Conservation (phyloP, 2,113 vertebrate genomes). For the Microcebus griseorufus region DNA sequence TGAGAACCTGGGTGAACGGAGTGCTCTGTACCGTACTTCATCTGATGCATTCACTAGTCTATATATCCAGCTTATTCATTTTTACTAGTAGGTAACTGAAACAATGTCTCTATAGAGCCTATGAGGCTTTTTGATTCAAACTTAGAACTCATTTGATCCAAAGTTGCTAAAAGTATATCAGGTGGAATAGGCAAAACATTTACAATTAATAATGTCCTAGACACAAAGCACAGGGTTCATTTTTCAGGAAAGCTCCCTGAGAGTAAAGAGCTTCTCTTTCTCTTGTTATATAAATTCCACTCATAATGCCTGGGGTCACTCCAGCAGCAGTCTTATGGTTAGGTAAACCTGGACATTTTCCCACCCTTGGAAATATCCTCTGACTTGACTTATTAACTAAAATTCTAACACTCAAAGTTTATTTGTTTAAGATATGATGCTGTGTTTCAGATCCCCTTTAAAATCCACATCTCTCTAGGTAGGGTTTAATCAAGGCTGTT, state of each 20-base stretch:
- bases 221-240: not conserved
- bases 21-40: accelerated
- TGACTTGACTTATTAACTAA: not conserved
- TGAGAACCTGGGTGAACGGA: not conserved
- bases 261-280: not conserved
- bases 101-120: not conserved
- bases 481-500: not conserved
- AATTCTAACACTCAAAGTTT: not conserved
- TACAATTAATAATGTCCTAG: not conserved
- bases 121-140: not conserved
- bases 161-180: not conserved
- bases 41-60: not conserved
- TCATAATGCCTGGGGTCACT: not conserved
- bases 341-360: not conserved
- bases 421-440: not conserved
- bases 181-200: not conserved
- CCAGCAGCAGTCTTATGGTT: not conserved
- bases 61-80: not conserved
- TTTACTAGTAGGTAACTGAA: not conserved
- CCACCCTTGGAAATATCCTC: not conserved
- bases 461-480: not conserved
- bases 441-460: not conserved
- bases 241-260: not conserved
- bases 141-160: not conserved
- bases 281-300: not conserved